Base-by-base conservation (phyloP, 2,888 invertebrate species). In the Electrophaes corylata region DNA sequence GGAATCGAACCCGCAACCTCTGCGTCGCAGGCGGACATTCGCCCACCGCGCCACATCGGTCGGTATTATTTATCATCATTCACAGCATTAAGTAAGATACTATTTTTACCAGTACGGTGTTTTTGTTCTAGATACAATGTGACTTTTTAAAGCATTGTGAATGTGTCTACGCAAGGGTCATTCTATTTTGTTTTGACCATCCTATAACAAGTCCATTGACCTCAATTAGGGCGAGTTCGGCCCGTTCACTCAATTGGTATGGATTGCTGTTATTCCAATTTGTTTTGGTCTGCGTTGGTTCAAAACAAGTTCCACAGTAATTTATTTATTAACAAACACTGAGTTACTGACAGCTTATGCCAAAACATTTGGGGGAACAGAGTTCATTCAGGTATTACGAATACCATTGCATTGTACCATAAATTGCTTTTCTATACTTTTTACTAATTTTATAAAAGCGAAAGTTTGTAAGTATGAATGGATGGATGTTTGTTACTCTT, bases 161-260 rank as follows among this genome's bases (percentile, higher is more conserved):
- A 29, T 29, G 16, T n/a, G 37, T 10, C 37, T 37, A 10, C 37
- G 16, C 16, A 23, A 33, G 39, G 14, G n/a, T 20, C 41, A 45
- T 33, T 43, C 26, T 8, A 31, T 49, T 43, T 59, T 59, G 33
- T 59, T 49, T 54, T 41, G 47, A 44, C 51, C 40, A 35, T 33
- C 26, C 43, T 41, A 51, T 20, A 48, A 14, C 35, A 16, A 45
- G 57, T 52, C 37, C 58, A 65, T 65, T 65, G 65, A 33, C 45
- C 58, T 51, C 65, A 65, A 65, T 65, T 60, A 50, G 20, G 26
- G 39, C 35, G 52, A 20, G 43, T 14, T 10, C 14, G 40, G 35
- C 16, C 50, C 31, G 51, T 11, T 49, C 40, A 1, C 19, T 35
- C 58, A 56, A 64, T 60, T 57, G 63, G 57, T 62, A 45, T 55